Evolutionary conservation across 2,888 invertebrate genomes (phyloP), one percentile per base, ranked within the genome.

Genomic region (Drosophila merina): DNA sequence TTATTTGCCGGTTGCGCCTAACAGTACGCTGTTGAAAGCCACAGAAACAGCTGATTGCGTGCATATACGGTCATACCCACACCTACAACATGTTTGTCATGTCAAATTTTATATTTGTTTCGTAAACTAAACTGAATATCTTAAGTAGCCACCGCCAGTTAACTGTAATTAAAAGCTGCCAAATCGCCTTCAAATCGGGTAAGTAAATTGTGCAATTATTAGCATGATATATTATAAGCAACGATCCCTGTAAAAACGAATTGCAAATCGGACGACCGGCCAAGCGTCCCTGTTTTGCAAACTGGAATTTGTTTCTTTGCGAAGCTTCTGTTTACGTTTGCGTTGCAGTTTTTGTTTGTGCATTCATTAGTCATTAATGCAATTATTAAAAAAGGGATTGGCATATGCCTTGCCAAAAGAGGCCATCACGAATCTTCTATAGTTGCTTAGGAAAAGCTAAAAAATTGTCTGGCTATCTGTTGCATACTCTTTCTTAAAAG

Each of bases 51-150:
- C 67, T 66, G 67, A 64, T 64, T 25, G 25, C 0, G 26, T 38
- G 14, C 2, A 40, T n/a, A 10, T 66, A 44, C 44, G 66, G 66
- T 66, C 66, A 66, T 66, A 66, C 66, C 12, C 42, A 45, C 36
- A 36, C 62, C 64, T 64, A 63, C 64, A 66, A 66, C 66, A 66
- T 66, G 64, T 64, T 66, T 56, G 44, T 49, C 48, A 49, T 38
- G 48, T 44, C 50, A 60, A 47, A 50, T 10, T 69, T 7, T 36
- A 69, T 60, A 69, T 60, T 54, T 59, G 36, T 67, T 56, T 38
- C 58, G 40, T 60, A 62, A 63, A 63, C 28, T 60, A 40, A 55
- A 45, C 20, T 31, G 7, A 31, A 5, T 40, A 69, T 69, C 49
- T 60, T 26, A 4, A 25, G 0, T 28, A 28, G 12, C 25, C 26